phyloP scores from a whole-genome alignment of 1,140 invertebrate species.

The Pogonognathellus flavescens region DNA sequence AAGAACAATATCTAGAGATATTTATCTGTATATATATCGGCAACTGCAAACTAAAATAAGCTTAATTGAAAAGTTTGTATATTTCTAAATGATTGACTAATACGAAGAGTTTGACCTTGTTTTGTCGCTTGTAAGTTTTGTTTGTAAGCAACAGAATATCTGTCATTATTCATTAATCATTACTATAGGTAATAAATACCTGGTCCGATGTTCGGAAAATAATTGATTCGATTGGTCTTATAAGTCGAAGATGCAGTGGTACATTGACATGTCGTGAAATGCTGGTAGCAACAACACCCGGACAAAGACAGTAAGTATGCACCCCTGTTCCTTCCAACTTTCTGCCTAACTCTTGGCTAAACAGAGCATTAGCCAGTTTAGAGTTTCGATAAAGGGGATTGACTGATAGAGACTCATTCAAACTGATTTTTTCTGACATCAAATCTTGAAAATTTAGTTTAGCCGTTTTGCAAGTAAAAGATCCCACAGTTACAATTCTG shows the following conservation, averaged over 20 bases:
- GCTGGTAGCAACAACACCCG: conserved; percentile 52
- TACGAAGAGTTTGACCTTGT: too few relatives aligned
- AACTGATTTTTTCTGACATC: conserved; percentile 74
- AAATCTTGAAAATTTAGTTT: conserved; percentile 81
- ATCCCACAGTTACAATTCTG: conserved; percentile 75
- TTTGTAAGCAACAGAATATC: neutral
- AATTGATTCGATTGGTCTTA: conserved; percentile 6
- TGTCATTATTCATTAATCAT: neutral
- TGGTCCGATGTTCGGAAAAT: conserved; percentile 45
- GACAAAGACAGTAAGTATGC: conserved; percentile 52
- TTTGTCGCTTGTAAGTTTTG: too few relatives aligned
- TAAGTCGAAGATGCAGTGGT: conserved; percentile 7
- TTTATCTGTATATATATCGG: too few relatives aligned
- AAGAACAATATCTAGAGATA: too few relatives aligned
- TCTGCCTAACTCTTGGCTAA: conserved; percentile 60
- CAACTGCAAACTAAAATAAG: too few relatives aligned
- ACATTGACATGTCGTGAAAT: conserved; percentile 15
- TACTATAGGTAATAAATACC: conserved; percentile 21
- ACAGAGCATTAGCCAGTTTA: conserved; percentile 65
- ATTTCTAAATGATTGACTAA: too few relatives aligned
- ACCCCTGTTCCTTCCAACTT: conserved; percentile 57
- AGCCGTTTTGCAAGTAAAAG: conserved; percentile 75
- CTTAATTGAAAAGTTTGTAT: too few relatives aligned
- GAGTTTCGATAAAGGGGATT: conserved; percentile 76
- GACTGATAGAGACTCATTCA: conserved; percentile 54